Base-by-base conservation (phyloP, 2,113 vertebrate genomes). In the Otocyon megalotis region DNA sequence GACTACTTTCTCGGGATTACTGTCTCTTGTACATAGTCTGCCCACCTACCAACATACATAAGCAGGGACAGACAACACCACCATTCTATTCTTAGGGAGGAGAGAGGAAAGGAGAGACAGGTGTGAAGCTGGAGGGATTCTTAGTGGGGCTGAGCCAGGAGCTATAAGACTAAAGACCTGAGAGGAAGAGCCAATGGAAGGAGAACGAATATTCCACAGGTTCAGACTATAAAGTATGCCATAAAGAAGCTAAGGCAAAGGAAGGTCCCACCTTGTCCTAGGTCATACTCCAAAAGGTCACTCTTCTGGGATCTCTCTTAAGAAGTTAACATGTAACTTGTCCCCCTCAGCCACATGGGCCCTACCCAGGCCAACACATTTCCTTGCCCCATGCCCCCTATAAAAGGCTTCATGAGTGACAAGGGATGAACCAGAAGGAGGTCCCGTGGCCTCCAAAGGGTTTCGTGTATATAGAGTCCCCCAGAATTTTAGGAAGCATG, bases 401-500 rank as follows among this genome's bases (percentile, higher is more conserved):
- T 65, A 80, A 94, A 60, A 94, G 60, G 13, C 24, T 30, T 93
- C 53, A 35, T 19, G 63, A 60, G 4, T 83, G 43, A 60, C 16
- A 89, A 93, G 3, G 9, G 17, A 58, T 24, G 67, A 43, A 56
- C n/a, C 53, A 86, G 35, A 92, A 74, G 77, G 43, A 93, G 65
- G 12, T 24, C 9, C 8, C 7, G 3, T 54, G 30, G 22, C 92
- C 53, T 79, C n/a, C 35, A 83, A 95, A 15, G 20, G 22, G 37
- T 76, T 96, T 93, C 32, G 63, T 60, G 24, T 74, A 48, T 35
- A 82, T 15, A 24, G 54, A 82, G 13, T 90, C 50, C 22, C 53
- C 12, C 30, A 90, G 85, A 71, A 50, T 22, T 53, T 88, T 96
- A 63, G 50, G 62, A 95, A 96, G 24, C 43, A 87, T n/a, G 53